phyloP scores from a whole-genome alignment of 1,140 invertebrate species.

The Drosophila pachea region DNA sequence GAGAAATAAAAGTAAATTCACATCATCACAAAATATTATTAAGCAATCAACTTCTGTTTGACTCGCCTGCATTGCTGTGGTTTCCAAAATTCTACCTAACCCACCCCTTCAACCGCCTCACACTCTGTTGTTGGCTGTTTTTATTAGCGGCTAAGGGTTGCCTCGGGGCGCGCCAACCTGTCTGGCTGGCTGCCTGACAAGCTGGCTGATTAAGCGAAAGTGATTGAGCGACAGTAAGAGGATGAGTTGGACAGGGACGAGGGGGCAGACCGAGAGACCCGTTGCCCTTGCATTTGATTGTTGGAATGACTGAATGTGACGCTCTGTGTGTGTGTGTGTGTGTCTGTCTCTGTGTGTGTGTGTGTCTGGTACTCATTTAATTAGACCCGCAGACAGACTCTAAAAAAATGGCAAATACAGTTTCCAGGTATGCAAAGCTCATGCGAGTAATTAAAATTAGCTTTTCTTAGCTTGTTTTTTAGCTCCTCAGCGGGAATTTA shows the following conservation, averaged over 20 bases:
- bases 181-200: constrained; percentile 32
- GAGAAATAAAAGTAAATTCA: constrained; percentile 77
- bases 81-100: constrained; percentile 16
- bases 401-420: not conserved
- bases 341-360: constrained; percentile 2
- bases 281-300: constrained; percentile 33
- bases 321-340: not conserved
- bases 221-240: constrained; percentile 56
- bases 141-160: constrained; percentile 33
- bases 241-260: not conserved
- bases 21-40: constrained; percentile 77
- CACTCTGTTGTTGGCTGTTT: constrained; percentile 17
- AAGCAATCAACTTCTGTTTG: constrained; percentile 71
- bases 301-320: constrained; percentile 1
- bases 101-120: constrained; percentile 3
- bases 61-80: constrained; percentile 41
- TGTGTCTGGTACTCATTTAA: constrained; percentile 39
- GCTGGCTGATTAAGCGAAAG: constrained; percentile 69
- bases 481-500: not conserved
- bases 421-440: constrained; percentile 37
- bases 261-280: not conserved
- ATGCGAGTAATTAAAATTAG: constrained; percentile 52
- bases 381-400: constrained; percentile 35
- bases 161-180: constrained; percentile 1
- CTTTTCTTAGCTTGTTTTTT: not conserved